Conservation (phyloP, 1,140 invertebrate genomes). For the Lepidurus apus region DNA sequence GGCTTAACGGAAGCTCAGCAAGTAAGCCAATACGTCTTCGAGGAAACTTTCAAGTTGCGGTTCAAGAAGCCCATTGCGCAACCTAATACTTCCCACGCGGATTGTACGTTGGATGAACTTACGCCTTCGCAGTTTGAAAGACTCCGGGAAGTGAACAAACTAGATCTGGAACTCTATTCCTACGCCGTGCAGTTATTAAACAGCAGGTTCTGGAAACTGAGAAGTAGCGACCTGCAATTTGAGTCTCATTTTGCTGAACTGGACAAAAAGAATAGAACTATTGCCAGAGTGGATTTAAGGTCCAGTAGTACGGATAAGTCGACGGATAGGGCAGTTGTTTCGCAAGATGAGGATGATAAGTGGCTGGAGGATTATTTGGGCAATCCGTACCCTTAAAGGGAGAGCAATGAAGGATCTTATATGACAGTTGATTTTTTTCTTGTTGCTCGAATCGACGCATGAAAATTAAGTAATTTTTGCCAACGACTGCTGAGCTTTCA, state of each 20-base stretch:
- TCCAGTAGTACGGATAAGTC: background rate
- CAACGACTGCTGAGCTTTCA: no score
- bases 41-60: constrained; percentile 90
- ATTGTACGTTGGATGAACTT: constrained; percentile 65
- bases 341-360: no score
- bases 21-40: constrained; percentile 92
- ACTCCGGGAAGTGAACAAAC: constrained; percentile 72
- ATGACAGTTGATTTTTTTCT: no score
- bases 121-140: constrained; percentile 61
- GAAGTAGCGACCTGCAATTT: constrained; percentile 71
- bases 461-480: no score
- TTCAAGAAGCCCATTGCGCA: constrained; percentile 84
- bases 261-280: background rate
- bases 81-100: constrained; percentile 80
- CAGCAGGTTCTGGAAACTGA: constrained; percentile 72
- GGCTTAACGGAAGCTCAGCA: constrained; percentile 93
- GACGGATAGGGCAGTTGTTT: no score
- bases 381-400: no score
- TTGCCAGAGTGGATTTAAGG: background rate
- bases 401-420: no score
- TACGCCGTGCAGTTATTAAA: constrained; percentile 87
- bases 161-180: constrained; percentile 89
- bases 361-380: no score
- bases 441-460: no score
- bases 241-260: constrained; percentile 50